Percentiles rank a stretch among this genome's conserved stretches.
Conservation (phyloP, 2,113 vertebrate species). For the Morone saxatilis region DNA sequence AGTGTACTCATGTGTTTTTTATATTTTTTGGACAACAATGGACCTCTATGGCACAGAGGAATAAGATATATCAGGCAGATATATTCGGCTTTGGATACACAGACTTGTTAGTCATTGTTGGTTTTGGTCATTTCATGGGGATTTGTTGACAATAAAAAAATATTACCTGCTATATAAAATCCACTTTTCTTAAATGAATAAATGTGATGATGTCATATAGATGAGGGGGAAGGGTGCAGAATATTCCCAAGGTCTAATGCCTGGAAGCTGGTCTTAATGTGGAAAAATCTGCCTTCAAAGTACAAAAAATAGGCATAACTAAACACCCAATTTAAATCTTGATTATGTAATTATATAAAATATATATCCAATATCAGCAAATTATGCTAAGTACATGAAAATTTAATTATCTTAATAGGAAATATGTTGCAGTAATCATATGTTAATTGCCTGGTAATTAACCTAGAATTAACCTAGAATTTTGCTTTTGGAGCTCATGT, state of each 20-base stretch:
- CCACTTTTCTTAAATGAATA: not conserved
- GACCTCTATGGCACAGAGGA: too few relatives aligned
- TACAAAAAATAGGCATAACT: conserved; percentile 42
- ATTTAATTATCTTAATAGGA: conserved; percentile 44
- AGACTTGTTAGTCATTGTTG: conserved; percentile 4
- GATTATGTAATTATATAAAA: conserved; percentile 58
- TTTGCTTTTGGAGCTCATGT: conserved; percentile 32
- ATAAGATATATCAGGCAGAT: not conserved
- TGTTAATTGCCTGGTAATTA: conserved; percentile 59
- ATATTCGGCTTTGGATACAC: not conserved
- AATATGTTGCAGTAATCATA: conserved; percentile 46
- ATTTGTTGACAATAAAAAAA: conserved; percentile 11
- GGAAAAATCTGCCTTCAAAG: conserved; percentile 36
- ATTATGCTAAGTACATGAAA: conserved; percentile 50
- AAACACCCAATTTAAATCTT: conserved; percentile 46
- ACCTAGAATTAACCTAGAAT: conserved; percentile 57
- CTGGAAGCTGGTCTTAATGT: conserved; percentile 23
- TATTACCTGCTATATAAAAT: not conserved
- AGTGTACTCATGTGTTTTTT: not conserved
- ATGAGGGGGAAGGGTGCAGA: not conserved
- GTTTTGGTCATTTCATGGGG: conserved; percentile 29
- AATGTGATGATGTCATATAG: not conserved
- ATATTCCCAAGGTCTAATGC: conserved; percentile 9
- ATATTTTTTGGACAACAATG: not conserved
- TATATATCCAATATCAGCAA: conserved; percentile 42